Base-by-base conservation (phyloP, 2,888 invertebrate species). In the Mesoligia furuncula region DNA sequence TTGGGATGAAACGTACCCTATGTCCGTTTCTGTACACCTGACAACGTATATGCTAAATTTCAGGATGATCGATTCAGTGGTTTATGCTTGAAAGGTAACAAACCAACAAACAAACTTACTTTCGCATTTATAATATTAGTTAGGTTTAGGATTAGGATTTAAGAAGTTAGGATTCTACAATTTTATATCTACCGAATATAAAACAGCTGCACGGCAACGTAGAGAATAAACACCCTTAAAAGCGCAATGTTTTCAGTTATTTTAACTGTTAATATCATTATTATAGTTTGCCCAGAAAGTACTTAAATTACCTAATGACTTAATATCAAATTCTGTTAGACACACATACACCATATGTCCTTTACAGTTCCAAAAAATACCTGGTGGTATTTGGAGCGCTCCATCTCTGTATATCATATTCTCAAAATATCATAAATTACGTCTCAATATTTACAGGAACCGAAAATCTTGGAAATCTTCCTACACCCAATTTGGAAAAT, bases 401-500 rank as follows among this genome's bases (percentile, higher is more conserved):
- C 36, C 36, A 6, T 6, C 36, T 36, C 36, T 36, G 6, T 36
- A 36, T 6, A 36, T 6, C 36, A 36, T 36, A 36, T 36, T 36
- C 36, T 36, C 36, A 36, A 36, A 36, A 36, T 36, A 36, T 36
- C 36, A 36, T 36, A 36, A 36, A 36, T 54, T 24, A 1, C 24
- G 48, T 75, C 13, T 13, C 17, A 15, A 45, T 48, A 7, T 70
- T 64, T 36, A 31, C 5, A 45, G 4, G 24, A 20, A 73, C 24
- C 17, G 39, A 27, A 27, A 27, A 61, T 39, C 17, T 48, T 36
- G 7, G 3, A 27, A 45, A 62, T 51, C n/a, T 59, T 73, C 24
- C 62, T n/a, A 45, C 48, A 57, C 39, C 45, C 27, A 13, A 57
- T 73, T 75, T 62, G 3, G 17, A 64, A 77, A 73, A 36, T 69